Percentiles rank a stretch among this genome's conserved stretches.
These are phyloP conservation scores for Microcebus jonahi DNA, from an alignment of 2,113 vertebrate species.

Conservation along the genomic window DNA sequence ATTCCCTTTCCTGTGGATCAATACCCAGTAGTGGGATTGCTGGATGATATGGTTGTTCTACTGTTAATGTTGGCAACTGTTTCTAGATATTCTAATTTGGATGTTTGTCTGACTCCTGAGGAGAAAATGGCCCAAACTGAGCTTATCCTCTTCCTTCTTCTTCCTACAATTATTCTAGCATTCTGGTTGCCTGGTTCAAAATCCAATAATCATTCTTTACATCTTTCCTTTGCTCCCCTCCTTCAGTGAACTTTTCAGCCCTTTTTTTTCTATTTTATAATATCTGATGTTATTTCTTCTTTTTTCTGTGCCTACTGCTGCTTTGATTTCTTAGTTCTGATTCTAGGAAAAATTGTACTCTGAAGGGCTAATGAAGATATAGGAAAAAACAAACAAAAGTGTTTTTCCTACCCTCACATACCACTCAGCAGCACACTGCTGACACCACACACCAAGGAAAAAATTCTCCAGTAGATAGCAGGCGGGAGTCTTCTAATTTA, in stretches of 20 bases:
- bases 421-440: neutral
- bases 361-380: neutral
- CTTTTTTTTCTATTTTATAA: neutral
- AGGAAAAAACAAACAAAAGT: neutral
- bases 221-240: neutral
- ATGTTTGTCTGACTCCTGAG: neutral
- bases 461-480: neutral
- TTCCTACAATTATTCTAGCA: neutral
- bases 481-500: neutral
- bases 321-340: constrained; percentile 23
- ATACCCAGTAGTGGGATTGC: too few relatives aligned
- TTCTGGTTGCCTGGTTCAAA: neutral
- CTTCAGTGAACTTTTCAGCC: neutral
- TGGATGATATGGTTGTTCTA: neutral
- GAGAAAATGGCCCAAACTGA: neutral
- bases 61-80: neutral
- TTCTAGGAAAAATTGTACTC: neutral
- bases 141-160: neutral
- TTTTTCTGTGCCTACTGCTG: neutral
- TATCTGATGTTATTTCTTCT: neutral
- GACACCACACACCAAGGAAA: neutral
- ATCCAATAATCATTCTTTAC: neutral
- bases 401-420: neutral
- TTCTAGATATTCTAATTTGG: neutral
- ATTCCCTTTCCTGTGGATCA: neutral